Conservation (phyloP, 2,797 vertebrate genomes). For the Margarornis squamiger region DNA sequence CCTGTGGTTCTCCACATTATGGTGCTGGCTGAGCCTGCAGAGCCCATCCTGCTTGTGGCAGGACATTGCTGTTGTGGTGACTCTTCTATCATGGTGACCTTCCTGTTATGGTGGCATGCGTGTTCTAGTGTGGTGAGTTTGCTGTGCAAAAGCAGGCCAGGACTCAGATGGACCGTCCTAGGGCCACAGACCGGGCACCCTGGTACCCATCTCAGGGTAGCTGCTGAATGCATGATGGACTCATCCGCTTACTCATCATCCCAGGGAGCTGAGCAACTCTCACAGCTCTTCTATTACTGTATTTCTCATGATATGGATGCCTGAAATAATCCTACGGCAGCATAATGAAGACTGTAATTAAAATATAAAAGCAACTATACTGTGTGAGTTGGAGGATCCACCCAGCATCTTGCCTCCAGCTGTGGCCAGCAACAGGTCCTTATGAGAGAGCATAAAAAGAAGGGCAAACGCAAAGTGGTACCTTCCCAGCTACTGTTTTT, state of each 20-base stretch:
- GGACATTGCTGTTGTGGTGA: background rate
- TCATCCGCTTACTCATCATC: background rate
- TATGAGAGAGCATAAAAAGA: background rate
- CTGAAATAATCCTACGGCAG: background rate
- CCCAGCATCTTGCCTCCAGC: background rate
- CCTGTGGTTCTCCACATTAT: accelerated
- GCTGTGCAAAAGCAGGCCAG: background rate
- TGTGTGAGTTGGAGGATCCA: background rate
- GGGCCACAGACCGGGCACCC: too few relatives aligned
- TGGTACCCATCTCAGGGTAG: background rate
- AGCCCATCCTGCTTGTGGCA: background rate
- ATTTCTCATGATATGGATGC: background rate
- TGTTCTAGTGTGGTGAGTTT: background rate
- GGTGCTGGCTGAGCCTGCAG: background rate
- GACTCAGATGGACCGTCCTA: background rate
- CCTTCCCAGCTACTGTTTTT: background rate
- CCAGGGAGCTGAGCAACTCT: background rate
- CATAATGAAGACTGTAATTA: background rate
- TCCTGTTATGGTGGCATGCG: accelerated
- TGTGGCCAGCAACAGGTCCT: background rate
- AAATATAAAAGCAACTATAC: background rate
- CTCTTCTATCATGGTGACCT: background rate
- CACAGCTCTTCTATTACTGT: background rate
- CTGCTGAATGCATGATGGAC: background rate
- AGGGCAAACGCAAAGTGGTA: background rate